Base-by-base conservation (phyloP, 2,888 invertebrate genomes). In the Aromia moschata region DNA sequence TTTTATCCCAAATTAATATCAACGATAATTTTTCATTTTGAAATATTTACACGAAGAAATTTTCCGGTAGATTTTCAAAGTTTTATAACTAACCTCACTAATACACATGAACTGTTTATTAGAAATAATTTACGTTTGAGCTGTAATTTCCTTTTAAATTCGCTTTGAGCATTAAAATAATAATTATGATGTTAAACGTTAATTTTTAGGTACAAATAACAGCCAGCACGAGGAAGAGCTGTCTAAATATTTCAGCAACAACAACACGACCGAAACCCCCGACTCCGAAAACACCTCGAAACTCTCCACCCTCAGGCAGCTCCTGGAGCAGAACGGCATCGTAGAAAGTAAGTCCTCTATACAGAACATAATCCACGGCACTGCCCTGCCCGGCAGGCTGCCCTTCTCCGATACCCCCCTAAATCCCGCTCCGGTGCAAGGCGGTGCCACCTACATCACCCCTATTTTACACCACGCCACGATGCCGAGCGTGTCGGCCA, bases 191-290 rank as follows among this genome's bases (percentile, higher is more conserved):
- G n/a, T n/a, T n/a, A n/a, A n/a, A n/a, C n/a, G n/a, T n/a, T n/a
- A n/a, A 25, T 52, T 56, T 58, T 14, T 56, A 77, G 89, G 88
- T 65, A 90, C 89, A 63, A 87, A 86, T 67, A 89, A 87, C 78
- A 88, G 88, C 38, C 90, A 92, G 75, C 91, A 90, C 75, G 93
- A 93, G 79, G 92, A 92, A 75, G 93, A 93, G 81, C 81, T 94
- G 71, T 84, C 92, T 78, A 91, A 92, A 81, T 93, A 93, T 82
- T 93, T 93, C 80, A 89, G 87, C 65, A 87, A 87, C 62, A 82
- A 81, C 64, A 81, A 64, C 31, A 55, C 58, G 41, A 52, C 53
- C 12, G 72, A 74, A 41, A 40, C 68, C 11, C 30, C 60, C 33
- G 70, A 71, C 62, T 55, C 70, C 31, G 76, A 76, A 56, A 80